phyloP scores from a whole-genome alignment of 2,888 invertebrate genomes.

The Xestia ashworthii region DNA sequence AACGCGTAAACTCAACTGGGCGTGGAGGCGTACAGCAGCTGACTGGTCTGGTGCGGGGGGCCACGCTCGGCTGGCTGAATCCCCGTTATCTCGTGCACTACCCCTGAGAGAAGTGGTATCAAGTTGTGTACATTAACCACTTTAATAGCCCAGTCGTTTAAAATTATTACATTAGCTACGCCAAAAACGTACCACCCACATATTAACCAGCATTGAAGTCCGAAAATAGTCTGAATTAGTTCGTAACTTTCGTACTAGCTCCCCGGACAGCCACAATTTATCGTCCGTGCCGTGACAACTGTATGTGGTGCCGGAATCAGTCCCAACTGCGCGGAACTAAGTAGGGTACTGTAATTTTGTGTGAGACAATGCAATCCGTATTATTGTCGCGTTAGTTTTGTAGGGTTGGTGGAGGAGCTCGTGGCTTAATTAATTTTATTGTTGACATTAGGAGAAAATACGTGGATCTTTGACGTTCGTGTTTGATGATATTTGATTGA shows the following conservation, averaged over 20 bases:
- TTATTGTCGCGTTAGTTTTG: slow-evolving; percentile 17
- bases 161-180: background rate
- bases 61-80: no score
- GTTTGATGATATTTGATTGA: no score
- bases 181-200: background rate
- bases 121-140: no score
- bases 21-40: no score
- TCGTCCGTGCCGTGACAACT: slow-evolving; percentile 48
- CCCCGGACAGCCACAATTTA: slow-evolving; percentile 32
- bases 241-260: slow-evolving; percentile 39
- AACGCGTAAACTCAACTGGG: no score
- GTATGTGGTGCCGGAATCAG: slow-evolving; percentile 35
- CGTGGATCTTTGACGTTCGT: no score
- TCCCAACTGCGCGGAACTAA: slow-evolving; percentile 46
- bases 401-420: no score
- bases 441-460: no score
- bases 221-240: slow-evolving; percentile 47
- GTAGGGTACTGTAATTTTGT: slow-evolving; percentile 30
- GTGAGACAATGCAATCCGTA: slow-evolving; percentile 26
- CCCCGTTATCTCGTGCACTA: no score
- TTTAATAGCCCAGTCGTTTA: background rate
- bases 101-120: no score
- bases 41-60: no score
- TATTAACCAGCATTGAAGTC: slow-evolving; percentile 14
- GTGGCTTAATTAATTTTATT: no score